Evolutionary conservation across 2,113 vertebrate species (phyloP), one percentile per base, ranked within the genome.

Genomic region (Otolemur garnettii): DNA sequence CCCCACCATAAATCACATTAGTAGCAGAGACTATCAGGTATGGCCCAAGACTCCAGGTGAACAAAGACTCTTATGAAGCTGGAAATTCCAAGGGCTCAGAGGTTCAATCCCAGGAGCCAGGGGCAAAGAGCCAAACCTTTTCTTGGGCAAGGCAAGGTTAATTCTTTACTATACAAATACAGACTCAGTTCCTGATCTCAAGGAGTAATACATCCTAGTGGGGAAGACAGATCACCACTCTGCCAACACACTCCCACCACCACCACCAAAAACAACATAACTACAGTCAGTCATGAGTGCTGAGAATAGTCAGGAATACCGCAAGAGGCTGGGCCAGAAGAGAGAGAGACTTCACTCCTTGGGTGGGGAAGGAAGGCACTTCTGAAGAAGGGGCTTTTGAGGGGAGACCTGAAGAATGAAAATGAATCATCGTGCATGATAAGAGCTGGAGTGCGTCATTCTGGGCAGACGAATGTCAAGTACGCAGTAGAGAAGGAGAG

Each of bases 401-500:
- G 28, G 26, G 28, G 75, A 26, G 69, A 57, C 30, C 8, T 33
- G 15, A 62, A 55, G 57, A n/a, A 21, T 50, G 77, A 71, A 28
- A 21, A 28, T 0, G 42, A 78, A 13, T 9, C 9, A 10, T 38
- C 17, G 0, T 0, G 22, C 18, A 6, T 0, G 10, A 50, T 5
- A 19, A 13, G 69, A 38, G 42, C 7, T 10, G 2, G 33, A 17
- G 13, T 2, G 3, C 7, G 3, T 15, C 14, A 0, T 62, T 18
- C 75, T 1, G 0, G 24, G 74, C 8, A 18, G 68, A 38, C 4
- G 53, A 72, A 2, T 4, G 7, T 13, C 35, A 38, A 12, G 55
- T 0, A 18, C 17, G 1, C 8, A 12, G 14, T 1, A 1, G 0
- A 14, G 79, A 68, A 50, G 75, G 6, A 14, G 59, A 3, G 7